phyloP scores from a whole-genome alignment of 2,113 vertebrate species.

The Clinocottus analis region DNA sequence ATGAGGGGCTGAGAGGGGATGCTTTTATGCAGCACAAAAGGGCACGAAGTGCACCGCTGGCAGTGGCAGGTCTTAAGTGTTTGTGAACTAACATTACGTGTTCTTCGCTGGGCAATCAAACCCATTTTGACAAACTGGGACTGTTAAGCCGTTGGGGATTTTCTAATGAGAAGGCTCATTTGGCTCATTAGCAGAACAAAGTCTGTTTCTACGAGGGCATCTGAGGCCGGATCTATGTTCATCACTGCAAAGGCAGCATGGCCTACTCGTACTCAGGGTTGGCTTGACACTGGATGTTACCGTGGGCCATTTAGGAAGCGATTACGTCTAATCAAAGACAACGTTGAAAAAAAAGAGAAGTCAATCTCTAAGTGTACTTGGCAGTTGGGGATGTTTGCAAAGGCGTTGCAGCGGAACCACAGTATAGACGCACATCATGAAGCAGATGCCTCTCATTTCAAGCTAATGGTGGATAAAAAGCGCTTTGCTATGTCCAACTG shows the following conservation, averaged over 20 bases:
- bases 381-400: constrained; percentile 26
- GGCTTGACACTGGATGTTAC: constrained; percentile 5
- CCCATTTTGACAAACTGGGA: constrained; percentile 32
- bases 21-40: constrained; percentile 13
- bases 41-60: background rate
- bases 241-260: constrained; percentile 10
- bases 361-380: constrained; percentile 16
- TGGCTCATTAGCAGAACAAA: constrained; percentile 51
- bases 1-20: constrained; percentile 23
- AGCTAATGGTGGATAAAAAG: constrained; percentile 67
- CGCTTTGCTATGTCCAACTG: constrained; percentile 52
- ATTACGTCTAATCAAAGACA: constrained; percentile 36
- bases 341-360: constrained; percentile 22
- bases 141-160: constrained; percentile 20
- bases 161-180: constrained; percentile 48
- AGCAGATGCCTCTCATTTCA: constrained; percentile 64
- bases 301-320: background rate
- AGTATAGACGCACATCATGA: constrained; percentile 39
- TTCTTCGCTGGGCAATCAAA: constrained; percentile 25
- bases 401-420: constrained; percentile 17
- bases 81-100: constrained; percentile 20
- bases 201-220: constrained; percentile 29
- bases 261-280: background rate
- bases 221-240: constrained; percentile 29
- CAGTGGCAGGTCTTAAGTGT: constrained; percentile 19